Conservation (phyloP, 23 tunicate species). For the Trididemnum nubilum region DNA sequence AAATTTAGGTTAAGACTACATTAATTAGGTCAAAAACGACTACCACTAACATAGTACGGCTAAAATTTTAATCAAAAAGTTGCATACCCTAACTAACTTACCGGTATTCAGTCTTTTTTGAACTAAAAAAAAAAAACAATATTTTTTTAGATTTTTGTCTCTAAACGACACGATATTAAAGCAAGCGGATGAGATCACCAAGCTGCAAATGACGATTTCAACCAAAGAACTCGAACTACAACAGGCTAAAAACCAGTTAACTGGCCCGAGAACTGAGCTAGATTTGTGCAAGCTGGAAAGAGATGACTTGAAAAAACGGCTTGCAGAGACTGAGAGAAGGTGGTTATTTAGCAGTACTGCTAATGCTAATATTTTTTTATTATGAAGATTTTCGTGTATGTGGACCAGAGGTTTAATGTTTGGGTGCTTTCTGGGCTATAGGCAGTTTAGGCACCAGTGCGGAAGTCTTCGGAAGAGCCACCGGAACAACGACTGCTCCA, state of each 20-base stretch:
- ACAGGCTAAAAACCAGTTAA: slow-evolving; percentile 73
- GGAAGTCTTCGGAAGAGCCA: too few relatives aligned
- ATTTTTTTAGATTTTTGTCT: slow-evolving; percentile 54
- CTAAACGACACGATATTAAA: slow-evolving; percentile 62
- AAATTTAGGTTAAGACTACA: too few relatives aligned
- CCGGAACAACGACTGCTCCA: too few relatives aligned
- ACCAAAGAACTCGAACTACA: slow-evolving; percentile 81
- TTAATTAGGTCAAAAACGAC: too few relatives aligned
- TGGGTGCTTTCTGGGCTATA: too few relatives aligned
- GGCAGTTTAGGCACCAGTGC: too few relatives aligned
- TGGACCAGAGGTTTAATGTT: too few relatives aligned
- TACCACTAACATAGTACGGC: too few relatives aligned
- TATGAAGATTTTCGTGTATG: too few relatives aligned
- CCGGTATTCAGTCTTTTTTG: too few relatives aligned
- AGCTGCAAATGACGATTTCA: slow-evolving; percentile 56
- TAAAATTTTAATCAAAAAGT: too few relatives aligned
- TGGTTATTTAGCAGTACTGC: not conserved
- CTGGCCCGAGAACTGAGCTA: slow-evolving; percentile 70
- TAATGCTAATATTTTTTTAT: not conserved
- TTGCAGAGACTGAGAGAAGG: slow-evolving; percentile 84
- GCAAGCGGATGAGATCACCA: slow-evolving; percentile 51
- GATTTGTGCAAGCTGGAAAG: slow-evolving; percentile 66
- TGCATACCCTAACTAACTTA: too few relatives aligned
- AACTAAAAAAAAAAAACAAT: not conserved
- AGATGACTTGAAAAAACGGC: slow-evolving; percentile 68